A percentile compares a stretch with the other conserved stretches of the same genome.
These are phyloP conservation scores for Magallana angulata DNA, from an alignment of 1,140 invertebrate genomes.

Conservation along the genomic window DNA sequence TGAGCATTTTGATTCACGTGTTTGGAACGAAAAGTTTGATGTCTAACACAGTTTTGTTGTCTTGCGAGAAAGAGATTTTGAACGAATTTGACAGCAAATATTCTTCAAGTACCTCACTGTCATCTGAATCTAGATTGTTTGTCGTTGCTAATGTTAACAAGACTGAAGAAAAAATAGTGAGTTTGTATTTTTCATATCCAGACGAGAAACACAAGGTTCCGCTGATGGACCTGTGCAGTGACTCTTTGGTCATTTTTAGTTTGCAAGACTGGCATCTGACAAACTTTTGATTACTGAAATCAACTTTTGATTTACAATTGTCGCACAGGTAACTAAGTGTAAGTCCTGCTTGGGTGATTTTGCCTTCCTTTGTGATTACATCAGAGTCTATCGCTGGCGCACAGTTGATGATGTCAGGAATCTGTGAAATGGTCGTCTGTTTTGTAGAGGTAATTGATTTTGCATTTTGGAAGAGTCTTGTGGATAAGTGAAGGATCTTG, in stretches of 20 bases:
- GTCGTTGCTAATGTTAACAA: slow-evolving; percentile 12
- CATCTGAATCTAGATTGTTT: slow-evolving; percentile 7
- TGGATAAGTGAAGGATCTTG: not conserved
- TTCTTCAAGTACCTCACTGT: slow-evolving; percentile 1
- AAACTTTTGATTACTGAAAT: not conserved
- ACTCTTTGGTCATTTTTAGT: slow-evolving; percentile 6
- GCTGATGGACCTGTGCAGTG: not conserved
- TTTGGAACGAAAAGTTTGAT: not conserved
- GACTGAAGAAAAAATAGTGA: slow-evolving; percentile 13
- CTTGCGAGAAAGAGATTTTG: not conserved
- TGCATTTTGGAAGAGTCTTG: slow-evolving; percentile 4
- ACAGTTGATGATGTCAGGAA: not conserved
- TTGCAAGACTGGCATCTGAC: slow-evolving; percentile 9
- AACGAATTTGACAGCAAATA: slow-evolving; percentile 7
- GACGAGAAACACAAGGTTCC: not conserved
- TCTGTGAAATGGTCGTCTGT: too few relatives aligned
- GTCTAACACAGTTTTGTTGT: slow-evolving; percentile 12
- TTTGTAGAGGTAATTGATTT: not conserved
- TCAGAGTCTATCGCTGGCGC: not conserved
- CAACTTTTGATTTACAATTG: slow-evolving; percentile 14
- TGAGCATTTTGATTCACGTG: not conserved
- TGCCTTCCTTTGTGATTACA: not conserved
- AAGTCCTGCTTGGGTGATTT: not conserved
- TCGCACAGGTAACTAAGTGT: not conserved
- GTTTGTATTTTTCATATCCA: not conserved